These are phyloP conservation scores for Sphaerophoria rueppellii DNA, from an alignment of 2,888 invertebrate genomes.

Conservation along the genomic window DNA sequence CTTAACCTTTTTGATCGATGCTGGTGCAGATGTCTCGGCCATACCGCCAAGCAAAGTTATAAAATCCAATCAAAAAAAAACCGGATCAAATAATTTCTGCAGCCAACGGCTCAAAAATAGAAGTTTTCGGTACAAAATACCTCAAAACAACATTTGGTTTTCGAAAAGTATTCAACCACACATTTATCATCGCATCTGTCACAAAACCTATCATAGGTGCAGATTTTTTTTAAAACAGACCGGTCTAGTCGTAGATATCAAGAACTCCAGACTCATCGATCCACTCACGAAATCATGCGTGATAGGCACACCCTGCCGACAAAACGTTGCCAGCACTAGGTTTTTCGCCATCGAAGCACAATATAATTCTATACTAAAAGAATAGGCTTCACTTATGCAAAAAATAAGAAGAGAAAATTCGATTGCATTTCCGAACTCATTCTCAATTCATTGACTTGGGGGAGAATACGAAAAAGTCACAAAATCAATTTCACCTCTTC, in stretches of 20 bases:
- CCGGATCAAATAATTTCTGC: conserved; percentile 29
- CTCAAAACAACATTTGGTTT: conserved; percentile 13
- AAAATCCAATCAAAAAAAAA: background rate
- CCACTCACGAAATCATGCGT: conserved; percentile 10
- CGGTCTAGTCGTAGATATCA: conserved; percentile 38
- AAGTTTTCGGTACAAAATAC: conserved; percentile 9
- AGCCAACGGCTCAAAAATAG: conserved; percentile 30
- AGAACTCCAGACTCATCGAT: conserved; percentile 32
- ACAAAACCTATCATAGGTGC: conserved; percentile 53
- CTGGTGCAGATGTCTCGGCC: background rate
- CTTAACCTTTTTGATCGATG: background rate
- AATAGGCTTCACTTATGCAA: conserved; percentile 8
- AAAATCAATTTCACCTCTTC: too few relatives aligned
- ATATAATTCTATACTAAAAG: background rate
- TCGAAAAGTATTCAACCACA: conserved; percentile 33
- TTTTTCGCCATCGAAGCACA: conserved; percentile 10
- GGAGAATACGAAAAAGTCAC: too few relatives aligned
- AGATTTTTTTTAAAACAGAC: conserved; percentile 41
- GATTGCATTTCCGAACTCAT: too few relatives aligned
- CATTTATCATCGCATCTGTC: conserved; percentile 42
- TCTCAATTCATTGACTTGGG: too few relatives aligned
- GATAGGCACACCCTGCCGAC: background rate
- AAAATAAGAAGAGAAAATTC: too few relatives aligned
- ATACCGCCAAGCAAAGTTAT: background rate
- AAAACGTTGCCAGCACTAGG: conserved; percentile 11